Conservation (phyloP, 2,113 vertebrate genomes). For the Grammomys dolichurus region DNA sequence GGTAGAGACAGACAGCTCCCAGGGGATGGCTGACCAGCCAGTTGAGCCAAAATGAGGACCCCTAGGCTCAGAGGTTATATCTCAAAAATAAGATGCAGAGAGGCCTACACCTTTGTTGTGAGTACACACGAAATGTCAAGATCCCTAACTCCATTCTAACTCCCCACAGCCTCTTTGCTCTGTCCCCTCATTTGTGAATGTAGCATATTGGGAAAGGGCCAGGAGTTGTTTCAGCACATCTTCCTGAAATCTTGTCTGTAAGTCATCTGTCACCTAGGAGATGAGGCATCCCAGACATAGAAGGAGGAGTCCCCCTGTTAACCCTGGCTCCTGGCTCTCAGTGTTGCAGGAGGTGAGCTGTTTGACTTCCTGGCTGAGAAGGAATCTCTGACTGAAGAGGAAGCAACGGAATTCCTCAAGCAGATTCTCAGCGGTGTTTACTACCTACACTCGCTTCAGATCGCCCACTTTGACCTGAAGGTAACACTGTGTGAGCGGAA, state of each 20-base stretch:
- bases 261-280: background rate
- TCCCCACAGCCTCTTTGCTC: background rate
- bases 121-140: background rate
- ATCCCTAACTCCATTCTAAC: background rate
- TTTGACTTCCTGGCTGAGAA: slow-evolving; percentile 99
- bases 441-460: slow-evolving; percentile 96
- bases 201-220: background rate
- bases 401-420: slow-evolving; percentile 99
- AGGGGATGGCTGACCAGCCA: background rate
- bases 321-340: slow-evolving; percentile 79
- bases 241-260: background rate
- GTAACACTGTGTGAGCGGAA: slow-evolving; percentile 81
- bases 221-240: background rate
- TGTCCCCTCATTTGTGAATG: background rate
- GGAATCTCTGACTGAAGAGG: slow-evolving; percentile 97
- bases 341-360: slow-evolving; percentile 97
- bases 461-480: slow-evolving; percentile 99
- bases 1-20: background rate
- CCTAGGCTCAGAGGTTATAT: too few relatives aligned
- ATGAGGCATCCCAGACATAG: background rate
- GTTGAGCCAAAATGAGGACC: background rate
- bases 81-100: background rate
- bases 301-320: background rate
- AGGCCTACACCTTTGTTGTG: background rate
- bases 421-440: slow-evolving; percentile 98